phyloP scores from a whole-genome alignment of 1,140 invertebrate genomes.

The Lysiphlebus fabarum region DNA sequence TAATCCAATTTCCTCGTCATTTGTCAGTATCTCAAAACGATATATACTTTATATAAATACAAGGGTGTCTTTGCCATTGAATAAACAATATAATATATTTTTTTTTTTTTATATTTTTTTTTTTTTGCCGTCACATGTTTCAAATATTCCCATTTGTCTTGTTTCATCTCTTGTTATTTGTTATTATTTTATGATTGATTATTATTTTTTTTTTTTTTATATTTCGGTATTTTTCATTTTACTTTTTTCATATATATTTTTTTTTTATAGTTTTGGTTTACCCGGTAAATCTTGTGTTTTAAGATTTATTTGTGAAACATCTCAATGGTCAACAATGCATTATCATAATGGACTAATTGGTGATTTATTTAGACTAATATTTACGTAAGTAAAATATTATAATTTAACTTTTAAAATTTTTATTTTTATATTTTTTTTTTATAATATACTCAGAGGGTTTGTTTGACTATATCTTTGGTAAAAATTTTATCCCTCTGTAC shows the following conservation, averaged over 20 bases:
- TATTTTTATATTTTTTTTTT: too few species aligned
- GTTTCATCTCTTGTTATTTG: constrained; percentile 21
- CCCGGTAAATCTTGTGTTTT: constrained; percentile 41
- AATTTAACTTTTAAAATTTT: too few species aligned
- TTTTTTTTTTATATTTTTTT: too few species aligned
- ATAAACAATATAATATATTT: constrained; percentile 30
- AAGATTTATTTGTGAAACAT: constrained; percentile 43
- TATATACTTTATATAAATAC: constrained; percentile 17
- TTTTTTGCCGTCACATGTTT: constrained; percentile 25
- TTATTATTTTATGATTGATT: constrained; percentile 31
- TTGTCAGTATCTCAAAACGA: constrained; percentile 23
- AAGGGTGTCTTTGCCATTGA: constrained; percentile 20
- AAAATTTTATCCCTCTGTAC: too few species aligned
- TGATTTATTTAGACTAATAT: constrained; percentile 40
- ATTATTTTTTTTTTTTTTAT: constrained; percentile 15
- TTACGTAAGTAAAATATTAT: constrained; percentile 37
- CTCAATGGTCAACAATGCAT: constrained; percentile 29
- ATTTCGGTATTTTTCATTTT: constrained; percentile 6
- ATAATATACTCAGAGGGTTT: too few species aligned
- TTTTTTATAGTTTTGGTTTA: constrained; percentile 37
- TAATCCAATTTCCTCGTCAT: constrained; percentile 34
- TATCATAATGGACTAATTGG: constrained; percentile 42
- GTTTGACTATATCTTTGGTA: too few species aligned
- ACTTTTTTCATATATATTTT: too few species aligned
- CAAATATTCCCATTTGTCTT: constrained; percentile 27